These are phyloP conservation scores for Zelostemma sp. DNA, from an alignment of 1,140 invertebrate genomes.

Conservation along the genomic window DNA sequence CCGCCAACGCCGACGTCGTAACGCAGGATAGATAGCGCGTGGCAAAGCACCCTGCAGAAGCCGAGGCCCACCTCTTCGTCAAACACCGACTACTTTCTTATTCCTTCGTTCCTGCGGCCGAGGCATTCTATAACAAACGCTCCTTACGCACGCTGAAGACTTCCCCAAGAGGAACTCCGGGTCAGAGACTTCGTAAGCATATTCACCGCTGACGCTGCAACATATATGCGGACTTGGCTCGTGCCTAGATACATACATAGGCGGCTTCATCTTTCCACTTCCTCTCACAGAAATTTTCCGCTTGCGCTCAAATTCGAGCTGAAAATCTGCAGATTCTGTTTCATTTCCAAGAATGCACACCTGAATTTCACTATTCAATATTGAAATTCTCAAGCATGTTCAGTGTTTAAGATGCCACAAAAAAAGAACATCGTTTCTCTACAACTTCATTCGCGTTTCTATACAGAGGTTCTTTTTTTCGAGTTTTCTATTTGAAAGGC, in stretches of 20 bases:
- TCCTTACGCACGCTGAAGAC: conserved; percentile 64
- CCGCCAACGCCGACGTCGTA: conserved; percentile 15
- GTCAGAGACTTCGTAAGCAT: conserved; percentile 65
- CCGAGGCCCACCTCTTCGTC: conserved; percentile 24
- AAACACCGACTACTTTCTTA: conserved; percentile 56
- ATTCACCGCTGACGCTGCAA: conserved; percentile 51
- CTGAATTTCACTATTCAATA: too few relatives aligned
- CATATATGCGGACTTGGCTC: conserved; percentile 61
- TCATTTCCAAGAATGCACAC: too few relatives aligned
- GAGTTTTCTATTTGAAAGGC: conserved; percentile 27
- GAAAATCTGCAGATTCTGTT: too few relatives aligned
- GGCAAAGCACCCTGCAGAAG: conserved; percentile 52
- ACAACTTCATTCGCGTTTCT: too few relatives aligned
- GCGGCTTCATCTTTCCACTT: conserved; percentile 43
- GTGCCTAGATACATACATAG: conserved; percentile 63
- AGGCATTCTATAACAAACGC: conserved; percentile 39
- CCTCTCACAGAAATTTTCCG: neutral
- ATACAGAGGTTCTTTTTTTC: neutral
- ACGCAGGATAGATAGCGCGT: conserved; percentile 58
- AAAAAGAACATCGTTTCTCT: too few relatives aligned
- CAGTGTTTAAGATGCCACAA: too few relatives aligned
- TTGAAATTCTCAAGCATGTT: too few relatives aligned
- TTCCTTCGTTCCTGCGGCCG: conserved; percentile 37
- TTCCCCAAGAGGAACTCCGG: conserved; percentile 64
- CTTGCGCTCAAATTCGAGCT: too few relatives aligned